Evolutionary conservation across 2,797 vertebrate species (phyloP).

Genomic region (Delichon dasypus): DNA sequence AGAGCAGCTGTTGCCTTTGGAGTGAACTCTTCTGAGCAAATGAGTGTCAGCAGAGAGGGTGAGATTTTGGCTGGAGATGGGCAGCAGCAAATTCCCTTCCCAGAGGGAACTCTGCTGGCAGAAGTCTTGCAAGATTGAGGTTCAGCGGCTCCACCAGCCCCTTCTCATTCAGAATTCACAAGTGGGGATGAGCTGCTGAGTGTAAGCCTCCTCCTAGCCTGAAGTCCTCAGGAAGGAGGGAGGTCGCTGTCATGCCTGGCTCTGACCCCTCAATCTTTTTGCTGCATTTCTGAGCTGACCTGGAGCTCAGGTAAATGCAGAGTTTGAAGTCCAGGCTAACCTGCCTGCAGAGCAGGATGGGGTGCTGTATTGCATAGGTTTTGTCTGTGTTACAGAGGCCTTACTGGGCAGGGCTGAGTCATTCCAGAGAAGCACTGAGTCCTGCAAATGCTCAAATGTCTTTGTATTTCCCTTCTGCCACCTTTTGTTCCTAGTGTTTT

Average conservation of each 20-base stretch:
- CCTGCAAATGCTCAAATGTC: neutral
- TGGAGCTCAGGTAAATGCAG: neutral
- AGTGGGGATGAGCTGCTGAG: neutral
- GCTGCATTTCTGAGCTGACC: neutral
- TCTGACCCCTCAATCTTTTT: neutral
- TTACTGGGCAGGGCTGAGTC: neutral
- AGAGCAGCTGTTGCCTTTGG: slow-evolving; percentile 35
- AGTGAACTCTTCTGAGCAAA: slow-evolving; percentile 9
- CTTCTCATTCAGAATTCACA: neutral
- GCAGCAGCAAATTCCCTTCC: slow-evolving; percentile 17
- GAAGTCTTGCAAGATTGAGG: neutral
- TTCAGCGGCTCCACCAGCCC: slow-evolving; percentile 28
- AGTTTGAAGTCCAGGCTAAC: neutral
- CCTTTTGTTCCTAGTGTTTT: neutral
- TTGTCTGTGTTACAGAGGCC: neutral
- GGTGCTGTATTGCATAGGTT: neutral
- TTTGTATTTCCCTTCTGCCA: neutral
- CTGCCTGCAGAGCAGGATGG: neutral
- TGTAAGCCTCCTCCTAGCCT: neutral
- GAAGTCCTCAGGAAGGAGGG: neutral
- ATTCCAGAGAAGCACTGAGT: neutral
- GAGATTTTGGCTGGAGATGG: neutral
- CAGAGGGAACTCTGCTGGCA: neutral
- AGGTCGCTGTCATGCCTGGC: neutral
- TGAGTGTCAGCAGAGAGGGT: neutral